Conservation (phyloP, 92 coral and sea anemone genomes). For the Muricea muricata region DNA sequence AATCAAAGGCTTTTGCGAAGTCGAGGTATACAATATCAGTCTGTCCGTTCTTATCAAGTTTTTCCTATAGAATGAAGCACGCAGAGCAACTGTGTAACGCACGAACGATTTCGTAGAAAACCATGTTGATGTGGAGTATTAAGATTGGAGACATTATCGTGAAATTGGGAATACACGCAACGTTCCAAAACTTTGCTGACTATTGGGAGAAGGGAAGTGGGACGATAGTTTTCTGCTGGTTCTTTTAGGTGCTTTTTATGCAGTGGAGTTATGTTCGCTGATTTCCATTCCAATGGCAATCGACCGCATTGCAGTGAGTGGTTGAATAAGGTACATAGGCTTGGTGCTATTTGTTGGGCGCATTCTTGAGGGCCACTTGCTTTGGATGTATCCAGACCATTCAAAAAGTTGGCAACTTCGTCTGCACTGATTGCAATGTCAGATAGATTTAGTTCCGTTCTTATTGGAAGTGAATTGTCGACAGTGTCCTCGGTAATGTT, state of each 20-base stretch:
- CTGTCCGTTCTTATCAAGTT: background rate
- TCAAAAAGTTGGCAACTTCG: background rate
- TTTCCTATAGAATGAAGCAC: background rate
- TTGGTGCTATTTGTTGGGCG: constrained; percentile 7
- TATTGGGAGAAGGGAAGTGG: constrained; percentile 42
- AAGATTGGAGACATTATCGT: background rate
- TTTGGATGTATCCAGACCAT: background rate
- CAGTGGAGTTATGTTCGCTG: constrained; percentile 25
- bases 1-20: background rate
- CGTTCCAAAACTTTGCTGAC: constrained; percentile 44
- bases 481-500: background rate
- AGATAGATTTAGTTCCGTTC: background rate
- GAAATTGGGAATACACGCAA: constrained; percentile 14
- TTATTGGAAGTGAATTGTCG: no score
- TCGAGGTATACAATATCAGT: background rate
- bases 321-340: constrained; percentile 40
- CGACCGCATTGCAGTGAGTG: constrained; percentile 8
- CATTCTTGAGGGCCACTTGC: constrained; percentile 6
- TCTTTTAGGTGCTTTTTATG: constrained; percentile 37
- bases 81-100: background rate
- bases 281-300: constrained; percentile 49
- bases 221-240: constrained; percentile 45
- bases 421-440: background rate
- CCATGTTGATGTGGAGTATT: background rate
- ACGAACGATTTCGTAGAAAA: background rate